Percentiles rank a stretch among this genome's conserved stretches.
phyloP scores from a whole-genome alignment of 2,797 vertebrate species.

The Amniataba percoides region DNA sequence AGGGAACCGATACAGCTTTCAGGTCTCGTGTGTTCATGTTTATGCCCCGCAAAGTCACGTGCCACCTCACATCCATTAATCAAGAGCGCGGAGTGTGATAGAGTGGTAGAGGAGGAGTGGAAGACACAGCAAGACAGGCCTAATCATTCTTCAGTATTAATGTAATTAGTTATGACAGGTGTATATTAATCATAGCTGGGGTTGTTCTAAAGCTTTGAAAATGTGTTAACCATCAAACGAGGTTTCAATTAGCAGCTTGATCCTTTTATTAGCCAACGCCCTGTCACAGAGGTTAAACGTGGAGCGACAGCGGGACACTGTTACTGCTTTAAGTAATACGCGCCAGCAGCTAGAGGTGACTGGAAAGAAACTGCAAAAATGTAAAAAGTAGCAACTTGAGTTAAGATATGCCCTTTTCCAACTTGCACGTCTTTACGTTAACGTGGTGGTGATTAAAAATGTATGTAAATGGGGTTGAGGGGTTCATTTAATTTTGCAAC shows the following conservation, averaged over 20 bases:
- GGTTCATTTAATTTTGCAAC: too few species aligned
- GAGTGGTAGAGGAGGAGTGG: constrained; percentile 56
- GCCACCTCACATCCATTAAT: constrained; percentile 58
- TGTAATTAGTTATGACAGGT: constrained; percentile 81
- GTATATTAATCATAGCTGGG: constrained; percentile 73
- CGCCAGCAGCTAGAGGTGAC: background rate
- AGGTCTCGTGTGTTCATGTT: constrained; percentile 52
- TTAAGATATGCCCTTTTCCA: constrained; percentile 6
- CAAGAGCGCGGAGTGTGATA: constrained; percentile 48
- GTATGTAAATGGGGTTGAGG: too few species aligned
- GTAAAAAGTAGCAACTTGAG: background rate
- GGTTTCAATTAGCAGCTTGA: constrained; percentile 70
- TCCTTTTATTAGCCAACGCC: constrained; percentile 50
- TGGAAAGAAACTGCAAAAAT: background rate
- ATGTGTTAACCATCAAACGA: constrained; percentile 66
- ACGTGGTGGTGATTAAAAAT: background rate
- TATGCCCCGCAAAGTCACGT: constrained; percentile 33
- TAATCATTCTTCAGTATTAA: constrained; percentile 73
- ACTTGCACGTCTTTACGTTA: background rate
- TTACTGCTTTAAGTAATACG: background rate
- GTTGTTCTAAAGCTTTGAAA: constrained; percentile 67
- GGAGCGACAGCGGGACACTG: constrained; percentile 13
- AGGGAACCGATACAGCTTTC: background rate
- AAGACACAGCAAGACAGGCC: constrained; percentile 63
- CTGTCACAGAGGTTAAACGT: background rate